phyloP scores from a whole-genome alignment of 2,113 vertebrate species.

The Coptodon rendalli region DNA sequence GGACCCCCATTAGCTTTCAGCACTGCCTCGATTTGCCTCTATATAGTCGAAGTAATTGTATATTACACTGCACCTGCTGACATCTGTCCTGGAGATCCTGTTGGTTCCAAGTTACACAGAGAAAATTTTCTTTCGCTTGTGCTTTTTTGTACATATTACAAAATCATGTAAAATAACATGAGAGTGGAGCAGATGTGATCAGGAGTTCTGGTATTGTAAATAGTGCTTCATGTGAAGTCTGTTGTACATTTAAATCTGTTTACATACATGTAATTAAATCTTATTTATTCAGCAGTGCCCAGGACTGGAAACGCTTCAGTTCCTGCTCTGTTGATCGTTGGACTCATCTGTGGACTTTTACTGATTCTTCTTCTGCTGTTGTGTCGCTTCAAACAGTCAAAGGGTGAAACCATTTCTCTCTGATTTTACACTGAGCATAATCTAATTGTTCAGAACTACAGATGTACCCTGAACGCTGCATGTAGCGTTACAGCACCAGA shows the following conservation, averaged over 20 bases:
- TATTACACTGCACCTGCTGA: neutral
- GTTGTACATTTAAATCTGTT: neutral
- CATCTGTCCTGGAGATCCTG: neutral
- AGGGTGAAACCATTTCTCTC: neutral
- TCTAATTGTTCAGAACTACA: neutral
- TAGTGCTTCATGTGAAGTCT: accelerated
- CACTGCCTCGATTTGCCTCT: accelerated
- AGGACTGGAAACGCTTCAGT: neutral
- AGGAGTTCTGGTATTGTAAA: neutral
- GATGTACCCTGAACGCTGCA: neutral
- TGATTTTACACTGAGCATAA: accelerated
- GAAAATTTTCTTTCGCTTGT: accelerated
- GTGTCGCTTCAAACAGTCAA: accelerated
- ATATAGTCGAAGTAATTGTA: neutral
- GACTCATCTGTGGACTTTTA: neutral
- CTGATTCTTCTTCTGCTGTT: neutral
- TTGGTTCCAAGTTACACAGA: neutral
- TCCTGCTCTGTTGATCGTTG: accelerated
- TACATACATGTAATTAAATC: neutral
- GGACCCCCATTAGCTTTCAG: neutral
- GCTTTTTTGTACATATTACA: neutral
- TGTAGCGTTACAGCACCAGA: accelerated
- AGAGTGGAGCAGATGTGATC: accelerated
- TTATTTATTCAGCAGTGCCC: neutral
- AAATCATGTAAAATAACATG: neutral